phyloP scores from a whole-genome alignment of 2,113 vertebrate genomes.

The Perognathus longimembris region DNA sequence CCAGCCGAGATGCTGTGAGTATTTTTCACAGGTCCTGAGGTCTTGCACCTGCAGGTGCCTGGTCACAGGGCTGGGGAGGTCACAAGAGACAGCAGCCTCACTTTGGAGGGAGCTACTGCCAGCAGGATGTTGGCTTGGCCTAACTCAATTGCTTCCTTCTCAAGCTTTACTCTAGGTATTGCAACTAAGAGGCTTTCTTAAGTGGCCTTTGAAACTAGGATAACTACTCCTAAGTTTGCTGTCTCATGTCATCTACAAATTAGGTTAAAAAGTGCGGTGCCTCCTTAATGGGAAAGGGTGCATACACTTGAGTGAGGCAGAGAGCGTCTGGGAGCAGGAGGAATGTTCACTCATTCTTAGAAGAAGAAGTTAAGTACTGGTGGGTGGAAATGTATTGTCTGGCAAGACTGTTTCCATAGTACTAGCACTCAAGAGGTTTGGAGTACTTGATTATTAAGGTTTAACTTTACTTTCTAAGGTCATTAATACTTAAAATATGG shows the following conservation, averaged over 20 bases:
- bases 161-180: not conserved
- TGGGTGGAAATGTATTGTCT: not conserved
- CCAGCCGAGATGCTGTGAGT: conserved; percentile 97
- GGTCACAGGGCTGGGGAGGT: not conserved
- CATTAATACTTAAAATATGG: not conserved
- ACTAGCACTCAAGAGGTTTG: not conserved
- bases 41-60: not conserved
- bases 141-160: not conserved
- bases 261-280: not conserved
- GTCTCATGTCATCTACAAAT: not conserved
- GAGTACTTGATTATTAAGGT: not conserved
- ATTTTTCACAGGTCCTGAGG: not conserved
- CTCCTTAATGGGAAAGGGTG: not conserved
- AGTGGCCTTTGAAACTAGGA: not conserved
- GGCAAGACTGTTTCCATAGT: not conserved
- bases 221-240: not conserved
- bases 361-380: not conserved
- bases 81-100: not conserved
- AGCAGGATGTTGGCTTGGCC: not conserved
- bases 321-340: not conserved
- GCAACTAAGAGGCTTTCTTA: not conserved
- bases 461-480: conserved; percentile 1
- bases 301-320: not conserved
- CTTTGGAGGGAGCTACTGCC: not conserved
- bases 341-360: not conserved